Percentiles rank a stretch among this genome's conserved stretches.
phyloP scores from a whole-genome alignment of 2,888 invertebrate genomes.

The Ecliptopera silaceata region DNA sequence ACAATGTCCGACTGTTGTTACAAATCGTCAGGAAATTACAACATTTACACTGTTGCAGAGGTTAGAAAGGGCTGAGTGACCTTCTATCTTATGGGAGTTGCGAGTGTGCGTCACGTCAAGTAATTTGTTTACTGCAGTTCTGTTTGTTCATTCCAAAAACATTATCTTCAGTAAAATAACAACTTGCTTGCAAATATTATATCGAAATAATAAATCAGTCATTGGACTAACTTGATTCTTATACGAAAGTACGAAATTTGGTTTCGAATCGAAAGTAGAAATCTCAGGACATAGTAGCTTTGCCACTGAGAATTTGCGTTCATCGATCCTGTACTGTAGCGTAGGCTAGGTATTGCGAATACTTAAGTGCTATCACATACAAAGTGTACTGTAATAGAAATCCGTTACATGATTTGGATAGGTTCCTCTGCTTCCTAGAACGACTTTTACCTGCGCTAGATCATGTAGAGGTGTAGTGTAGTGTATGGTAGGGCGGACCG shows the following conservation, averaged over 20 bases:
- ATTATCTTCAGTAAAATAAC: background rate
- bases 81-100: constrained; percentile 34
- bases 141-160: constrained; percentile 8
- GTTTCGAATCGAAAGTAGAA: constrained; percentile 20
- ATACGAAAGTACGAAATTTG: background rate
- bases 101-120: constrained; percentile 16
- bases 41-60: constrained; percentile 32
- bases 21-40: constrained; percentile 36
- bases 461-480: constrained; percentile 50
- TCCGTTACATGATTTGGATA: constrained; percentile 32
- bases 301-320: constrained; percentile 18
- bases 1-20: constrained; percentile 15
- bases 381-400: constrained; percentile 11
- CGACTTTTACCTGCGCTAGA: constrained; percentile 46
- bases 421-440: constrained; percentile 38
- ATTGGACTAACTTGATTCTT: background rate
- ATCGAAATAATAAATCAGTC: background rate
- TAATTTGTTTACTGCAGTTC: constrained; percentile 21
- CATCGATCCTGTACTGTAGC: constrained; percentile 4
- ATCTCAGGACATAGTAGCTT: constrained; percentile 10
- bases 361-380: background rate
- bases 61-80: constrained; percentile 36
- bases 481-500: constrained; percentile 56
- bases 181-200: background rate
- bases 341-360: background rate